Evolutionary conservation across 2,797 vertebrate species (phyloP), one percentile per base, ranked within the genome.

Genomic region (Periophthalmus magnuspinnatus): DNA sequence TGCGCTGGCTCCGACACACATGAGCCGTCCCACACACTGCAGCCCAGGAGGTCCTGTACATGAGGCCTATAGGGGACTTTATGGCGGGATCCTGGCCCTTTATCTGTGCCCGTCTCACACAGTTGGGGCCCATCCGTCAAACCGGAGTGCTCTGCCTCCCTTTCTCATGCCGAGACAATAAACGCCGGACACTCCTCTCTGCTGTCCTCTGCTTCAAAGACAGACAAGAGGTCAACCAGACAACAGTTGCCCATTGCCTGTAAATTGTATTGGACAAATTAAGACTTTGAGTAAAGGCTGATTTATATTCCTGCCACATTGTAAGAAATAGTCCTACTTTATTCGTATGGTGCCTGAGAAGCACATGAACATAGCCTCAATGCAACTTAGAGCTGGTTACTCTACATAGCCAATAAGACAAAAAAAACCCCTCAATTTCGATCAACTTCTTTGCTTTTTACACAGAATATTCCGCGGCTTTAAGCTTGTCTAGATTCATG

Each of bases 121-220:
- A 88, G 84, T 90, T 89, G 86, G 84, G 82, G 57, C 73, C 76
- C 74, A 87, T 92, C 87, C 78, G 84, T 92, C 85, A 91, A 81
- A 74, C 78, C 64, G 77, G 81, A 72, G 75, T 72, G 83, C 78
- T 67, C 69, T 71, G 76, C 76, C 84, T 81, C 77, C 70, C 56
- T 85, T 83, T 88, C 81, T 83, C 83, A 86, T 87, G 86, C 78
- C 70, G 78, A 78, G 77, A 88, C 84, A 89, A 89, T 89, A 83
- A 84, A 81, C 79, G n/a, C 48, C 45, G 71, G 74, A 75, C 84
- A 79, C 75, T 79, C 83, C 84, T 86, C 76, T 84, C 81, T 71
- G 80, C 88, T 89, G 88, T 88, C 85, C 68, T 75, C 81, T 71
- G 72, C 78, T 77, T 75, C 85, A 58, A 58, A 68, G 81, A 78